Evolutionary conservation across 2,113 vertebrate genomes (phyloP).

Genomic region (Tragelaphus scriptus): DNA sequence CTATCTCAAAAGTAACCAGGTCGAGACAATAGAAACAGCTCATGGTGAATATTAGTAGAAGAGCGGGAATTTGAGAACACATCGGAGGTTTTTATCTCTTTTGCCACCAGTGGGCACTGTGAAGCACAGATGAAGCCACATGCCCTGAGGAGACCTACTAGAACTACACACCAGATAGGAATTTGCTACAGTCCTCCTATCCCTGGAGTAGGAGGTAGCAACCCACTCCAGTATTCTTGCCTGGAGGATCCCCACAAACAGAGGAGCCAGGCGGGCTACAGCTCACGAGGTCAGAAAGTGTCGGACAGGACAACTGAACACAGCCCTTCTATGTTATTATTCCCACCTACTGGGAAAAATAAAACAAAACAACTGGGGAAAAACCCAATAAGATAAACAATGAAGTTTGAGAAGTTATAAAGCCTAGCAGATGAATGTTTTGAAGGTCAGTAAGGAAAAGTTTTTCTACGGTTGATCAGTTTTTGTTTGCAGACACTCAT

Average conservation of each 20-base stretch:
- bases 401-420: neutral
- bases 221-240: neutral
- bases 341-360: neutral
- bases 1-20: neutral
- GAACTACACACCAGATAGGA: neutral
- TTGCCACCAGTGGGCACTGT: neutral
- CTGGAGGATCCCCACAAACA: neutral
- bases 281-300: neutral
- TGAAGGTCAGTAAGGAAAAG: neutral
- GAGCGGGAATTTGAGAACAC: neutral
- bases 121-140: neutral
- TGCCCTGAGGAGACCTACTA: fast-evolving
- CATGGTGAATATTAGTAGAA: no score
- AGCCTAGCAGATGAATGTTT: neutral
- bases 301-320: neutral
- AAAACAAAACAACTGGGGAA: no score
- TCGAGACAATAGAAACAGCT: neutral
- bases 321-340: neutral
- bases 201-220: neutral
- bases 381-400: neutral
- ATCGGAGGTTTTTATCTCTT: neutral
- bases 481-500: neutral
- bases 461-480: neutral
- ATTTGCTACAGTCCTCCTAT: neutral
- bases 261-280: neutral